Conservation (phyloP, 2,888 invertebrate genomes). For the Microchrysa polita region DNA sequence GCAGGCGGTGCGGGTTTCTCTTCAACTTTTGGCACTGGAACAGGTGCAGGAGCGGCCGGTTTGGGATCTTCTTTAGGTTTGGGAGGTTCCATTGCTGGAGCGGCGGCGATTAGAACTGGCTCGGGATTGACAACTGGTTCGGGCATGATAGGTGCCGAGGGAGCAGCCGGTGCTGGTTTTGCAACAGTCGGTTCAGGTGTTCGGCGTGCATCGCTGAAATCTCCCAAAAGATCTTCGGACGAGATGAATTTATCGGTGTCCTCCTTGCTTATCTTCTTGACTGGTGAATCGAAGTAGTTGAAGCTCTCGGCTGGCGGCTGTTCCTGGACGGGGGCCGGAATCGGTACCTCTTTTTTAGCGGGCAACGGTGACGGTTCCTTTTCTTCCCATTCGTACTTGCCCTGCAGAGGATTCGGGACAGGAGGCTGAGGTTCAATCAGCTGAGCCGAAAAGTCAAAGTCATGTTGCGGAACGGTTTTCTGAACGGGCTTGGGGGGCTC, state of each 20-base stretch:
- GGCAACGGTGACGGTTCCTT: background rate
- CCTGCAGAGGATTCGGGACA: constrained; percentile 4
- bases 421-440: background rate
- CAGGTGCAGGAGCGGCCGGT: constrained; percentile 22
- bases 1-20: background rate
- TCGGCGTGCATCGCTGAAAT: constrained; percentile 60
- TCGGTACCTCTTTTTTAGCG: background rate
- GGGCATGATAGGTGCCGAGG: constrained; percentile 44
- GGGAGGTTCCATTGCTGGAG: constrained; percentile 38
- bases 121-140: constrained; percentile 53
- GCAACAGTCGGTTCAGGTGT: constrained; percentile 48
- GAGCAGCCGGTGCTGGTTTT: constrained; percentile 40
- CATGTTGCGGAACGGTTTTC: background rate
- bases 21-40: background rate
- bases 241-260: constrained; percentile 64
- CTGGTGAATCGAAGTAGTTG: constrained; percentile 54
- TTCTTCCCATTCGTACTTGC: background rate
- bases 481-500: constrained; percentile 13
- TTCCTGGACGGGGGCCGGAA: constrained; percentile 2
- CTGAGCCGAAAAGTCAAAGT: no score
- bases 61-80: constrained; percentile 38
- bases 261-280: constrained; percentile 60
- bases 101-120: constrained; percentile 40
- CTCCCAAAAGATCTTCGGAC: constrained; percentile 62
- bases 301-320: constrained; percentile 5